A percentile compares a stretch with the other conserved stretches of the same genome.
Conservation (phyloP, 2,797 vertebrate species). For the Scolopax rusticola region DNA sequence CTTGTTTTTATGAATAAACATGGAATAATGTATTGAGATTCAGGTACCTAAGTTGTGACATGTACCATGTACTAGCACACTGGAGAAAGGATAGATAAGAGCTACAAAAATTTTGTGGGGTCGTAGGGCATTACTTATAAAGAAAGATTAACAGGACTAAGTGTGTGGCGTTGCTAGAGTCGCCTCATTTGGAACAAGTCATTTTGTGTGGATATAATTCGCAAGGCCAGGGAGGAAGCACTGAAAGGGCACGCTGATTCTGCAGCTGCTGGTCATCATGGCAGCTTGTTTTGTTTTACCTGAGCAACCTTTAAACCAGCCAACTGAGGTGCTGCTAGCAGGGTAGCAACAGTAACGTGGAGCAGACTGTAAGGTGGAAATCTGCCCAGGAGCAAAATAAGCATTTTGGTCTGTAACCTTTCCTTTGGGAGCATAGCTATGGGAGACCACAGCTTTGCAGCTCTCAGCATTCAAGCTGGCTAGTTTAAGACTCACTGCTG, state of each 20-base stretch:
- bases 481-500: not conserved
- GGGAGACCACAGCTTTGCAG: not conserved
- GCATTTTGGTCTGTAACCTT: not conserved
- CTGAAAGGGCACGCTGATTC: not conserved
- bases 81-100: not conserved
- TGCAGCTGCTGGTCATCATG: not conserved
- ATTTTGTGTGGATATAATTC: not conserved
- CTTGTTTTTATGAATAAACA: not conserved
- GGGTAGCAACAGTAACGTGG: not conserved
- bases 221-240: accelerated
- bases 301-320: not conserved
- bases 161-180: not conserved
- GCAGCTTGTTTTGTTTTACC: not conserved
- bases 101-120: not conserved
- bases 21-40: not conserved
- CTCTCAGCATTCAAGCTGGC: not conserved
- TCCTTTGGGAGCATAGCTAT: not conserved
- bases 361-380: not conserved
- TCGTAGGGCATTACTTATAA: not conserved
- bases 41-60: not conserved
- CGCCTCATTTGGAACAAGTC: not conserved
- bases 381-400: not conserved
- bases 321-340: not conserved
- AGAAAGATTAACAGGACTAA: not conserved
- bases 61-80: not conserved